Evolutionary conservation across 92 coral and sea anemone species (phyloP), one percentile per base, ranked within the genome.

Genomic region (Epizoanthus stellaris): DNA sequence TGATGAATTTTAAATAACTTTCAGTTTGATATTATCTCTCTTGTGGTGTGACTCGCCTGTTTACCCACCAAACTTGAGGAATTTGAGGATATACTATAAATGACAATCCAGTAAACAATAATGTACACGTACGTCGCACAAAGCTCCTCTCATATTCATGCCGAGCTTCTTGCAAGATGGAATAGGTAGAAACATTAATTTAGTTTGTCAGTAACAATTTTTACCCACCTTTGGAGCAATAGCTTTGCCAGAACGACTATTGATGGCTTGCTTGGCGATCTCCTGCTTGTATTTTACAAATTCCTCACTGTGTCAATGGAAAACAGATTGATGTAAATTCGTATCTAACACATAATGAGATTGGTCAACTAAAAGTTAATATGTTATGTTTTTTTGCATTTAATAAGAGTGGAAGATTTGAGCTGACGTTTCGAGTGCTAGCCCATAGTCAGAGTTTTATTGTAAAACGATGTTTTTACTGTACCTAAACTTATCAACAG

Each of bases 201-300:
- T 21, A 1, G 39, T 36, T 11, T 36, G 34, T 73, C 23, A 4
- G 5, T 7, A 47, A 4, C 57, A 12, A 19, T 23, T 25, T 39
- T 1, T 20, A 20, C 68, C 62, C 67, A 94, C 98, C 93, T 91
- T 97, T 11, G 98, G 91, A 61, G 94, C 89, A 67, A 97, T 97
- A 20, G 97, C 86, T 80, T 92, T 93, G 40, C 99, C 99, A 13
- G 99, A 97, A 80, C 99, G 88, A 72, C 98, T 97, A 87, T 97
- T 97, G 75, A 95, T 85, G 16, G 99, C 97, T 67, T 95, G 95
- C 82, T 95, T 97, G 42, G 99, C 99, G 15, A 95, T 77, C 40
- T 93, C 98, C 49, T 82, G 73, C 75, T 97, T 97, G 90, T 92
- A 95, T 85, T 90, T 93, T 92, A 92, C 83, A 82, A 97, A 97